Conservation (phyloP, 37 sponge, comb jelly and placozoan species). For the Eunapius fragilis region DNA sequence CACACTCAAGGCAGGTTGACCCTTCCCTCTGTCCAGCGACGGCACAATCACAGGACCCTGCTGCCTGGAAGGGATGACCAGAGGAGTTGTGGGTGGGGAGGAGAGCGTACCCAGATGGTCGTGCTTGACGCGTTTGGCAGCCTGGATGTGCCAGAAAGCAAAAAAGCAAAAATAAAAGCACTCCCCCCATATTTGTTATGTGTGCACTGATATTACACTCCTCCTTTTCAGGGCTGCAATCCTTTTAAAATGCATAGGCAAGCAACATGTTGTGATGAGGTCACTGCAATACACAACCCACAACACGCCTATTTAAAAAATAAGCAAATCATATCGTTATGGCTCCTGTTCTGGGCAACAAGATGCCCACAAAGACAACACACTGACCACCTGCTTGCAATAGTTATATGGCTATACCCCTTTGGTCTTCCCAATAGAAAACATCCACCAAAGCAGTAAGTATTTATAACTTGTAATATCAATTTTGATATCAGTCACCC, state of each 20-base stretch:
- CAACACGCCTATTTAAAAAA: not conserved
- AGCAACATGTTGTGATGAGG: not conserved
- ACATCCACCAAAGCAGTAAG: too few relatives aligned
- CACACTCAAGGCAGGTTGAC: not conserved
- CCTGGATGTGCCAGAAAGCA: constrained; percentile 9
- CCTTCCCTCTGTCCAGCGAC: not conserved
- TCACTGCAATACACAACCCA: not conserved
- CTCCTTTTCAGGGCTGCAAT: not conserved
- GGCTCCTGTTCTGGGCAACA: not conserved
- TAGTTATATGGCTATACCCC: too few relatives aligned
- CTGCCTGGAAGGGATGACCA: constrained; percentile 16
- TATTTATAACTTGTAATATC: too few relatives aligned
- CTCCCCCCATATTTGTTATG: constrained; percentile 7
- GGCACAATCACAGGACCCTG: not conserved
- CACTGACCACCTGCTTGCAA: not conserved
- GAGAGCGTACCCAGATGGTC: not conserved
- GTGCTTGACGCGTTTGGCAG: constrained; percentile 17
- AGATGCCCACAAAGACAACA: not conserved
- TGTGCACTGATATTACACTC: not conserved
- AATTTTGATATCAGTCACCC: too few relatives aligned
- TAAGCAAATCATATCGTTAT: not conserved
- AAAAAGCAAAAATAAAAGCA: not conserved
- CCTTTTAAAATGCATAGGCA: not conserved
- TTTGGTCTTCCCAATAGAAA: too few relatives aligned
- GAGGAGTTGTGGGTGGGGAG: constrained; percentile 53